Evolutionary conservation across 2,888 invertebrate species (phyloP), one percentile per base, ranked within the genome.

Genomic region (Amphipoea oculea): DNA sequence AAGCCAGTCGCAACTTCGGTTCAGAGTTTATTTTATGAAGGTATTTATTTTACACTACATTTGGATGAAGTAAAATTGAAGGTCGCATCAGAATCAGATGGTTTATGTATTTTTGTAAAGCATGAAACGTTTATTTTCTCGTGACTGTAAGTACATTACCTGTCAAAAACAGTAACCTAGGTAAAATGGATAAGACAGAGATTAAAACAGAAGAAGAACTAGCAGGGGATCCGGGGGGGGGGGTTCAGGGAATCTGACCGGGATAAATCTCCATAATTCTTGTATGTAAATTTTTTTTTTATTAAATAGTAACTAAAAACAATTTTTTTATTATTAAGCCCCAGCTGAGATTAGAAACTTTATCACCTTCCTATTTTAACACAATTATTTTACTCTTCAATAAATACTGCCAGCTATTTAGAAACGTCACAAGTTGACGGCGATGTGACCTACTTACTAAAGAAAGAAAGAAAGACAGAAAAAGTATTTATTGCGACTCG

Each of bases 11-110:
- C 23, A 68, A 63, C 68, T 76, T 76, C 3, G 7, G 4, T 2
- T 9, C 17, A 51, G 81, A 82, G n/a, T 82, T 82, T 60, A 20
- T 36, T 82, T 48, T 14, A 36, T 7, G 5, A 51, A 23, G 36
- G 0, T 51, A 42, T 7, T 29, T 23, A 60, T 23, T 42, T 36
- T 17, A 60, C 17, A 51, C 29, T 42, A 67, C 40, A 48, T 42
- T 66, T 48, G 23, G 4, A 5, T 2, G 11, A 45, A 11, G 45
- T 45, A 45, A 68, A 29, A 69, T 29, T 36, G 4, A 36, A 69
- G 36, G 7, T 51, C 20, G 12, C 7, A 14, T 36, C 48, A 20
- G 11, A 45, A 45, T 29, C 45, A 11, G 7, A 68, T 9, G 11
- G 36, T 65, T 20, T 40, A 36, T 36, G 4, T 62, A 36, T 9